These are phyloP conservation scores for Ibidorhyncha struthersii DNA, from an alignment of 2,113 vertebrate genomes.

Conservation along the genomic window DNA sequence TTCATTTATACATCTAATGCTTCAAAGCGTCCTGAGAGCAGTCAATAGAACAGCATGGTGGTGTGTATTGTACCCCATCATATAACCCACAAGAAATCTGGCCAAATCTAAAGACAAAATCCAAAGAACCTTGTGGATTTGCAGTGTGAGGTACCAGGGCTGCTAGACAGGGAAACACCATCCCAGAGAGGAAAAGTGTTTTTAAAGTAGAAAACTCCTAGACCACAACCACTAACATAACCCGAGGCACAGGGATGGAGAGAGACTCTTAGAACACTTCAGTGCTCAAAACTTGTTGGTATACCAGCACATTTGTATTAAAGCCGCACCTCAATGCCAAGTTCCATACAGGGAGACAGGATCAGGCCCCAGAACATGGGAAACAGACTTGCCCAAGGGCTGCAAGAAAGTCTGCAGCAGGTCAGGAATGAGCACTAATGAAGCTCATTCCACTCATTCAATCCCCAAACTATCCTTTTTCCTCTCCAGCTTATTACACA, in stretches of 20 bases:
- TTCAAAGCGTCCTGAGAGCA: neutral
- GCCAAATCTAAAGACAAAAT: neutral
- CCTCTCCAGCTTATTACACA: neutral
- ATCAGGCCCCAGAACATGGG: neutral
- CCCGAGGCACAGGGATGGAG: neutral
- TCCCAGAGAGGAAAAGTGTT: neutral
- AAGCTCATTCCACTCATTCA: neutral
- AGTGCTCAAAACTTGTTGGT: neutral
- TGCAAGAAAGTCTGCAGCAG: neutral
- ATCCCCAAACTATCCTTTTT: neutral
- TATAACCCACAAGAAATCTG: neutral
- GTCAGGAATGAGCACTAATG: fast-evolving
- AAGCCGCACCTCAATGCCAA: neutral
- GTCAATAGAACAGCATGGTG: fast-evolving
- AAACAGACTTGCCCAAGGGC: neutral
- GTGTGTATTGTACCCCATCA: neutral
- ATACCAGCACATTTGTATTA: neutral
- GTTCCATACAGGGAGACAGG: neutral
- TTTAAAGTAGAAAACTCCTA: neutral
- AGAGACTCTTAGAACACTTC: neutral
- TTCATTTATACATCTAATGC: fast-evolving
- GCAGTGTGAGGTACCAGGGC: fast-evolving
- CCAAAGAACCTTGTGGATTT: neutral
- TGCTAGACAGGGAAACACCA: neutral
- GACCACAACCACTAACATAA: neutral